Conservation (phyloP, 53 echinoderm and acorn worm genomes). For the Echinometra lucunter region DNA sequence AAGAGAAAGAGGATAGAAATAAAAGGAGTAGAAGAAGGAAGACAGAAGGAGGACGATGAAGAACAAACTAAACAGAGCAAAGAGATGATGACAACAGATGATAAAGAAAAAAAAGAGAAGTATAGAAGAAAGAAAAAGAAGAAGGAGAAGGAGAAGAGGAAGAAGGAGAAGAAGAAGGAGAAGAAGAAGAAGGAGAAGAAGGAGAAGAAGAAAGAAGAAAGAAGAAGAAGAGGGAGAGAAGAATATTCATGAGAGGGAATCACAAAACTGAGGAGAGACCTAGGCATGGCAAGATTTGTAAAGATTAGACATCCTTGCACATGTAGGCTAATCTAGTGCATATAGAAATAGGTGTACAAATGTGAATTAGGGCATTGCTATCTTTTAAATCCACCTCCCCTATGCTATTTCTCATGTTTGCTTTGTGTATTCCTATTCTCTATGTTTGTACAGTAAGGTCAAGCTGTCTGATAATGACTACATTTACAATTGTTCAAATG, state of each 20-base stretch:
- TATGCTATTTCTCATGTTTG: constrained; percentile 24
- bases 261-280: not conserved
- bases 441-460: constrained; percentile 20
- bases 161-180: not conserved
- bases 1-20: not conserved
- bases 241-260: not conserved
- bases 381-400: not conserved
- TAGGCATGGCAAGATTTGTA: not conserved
- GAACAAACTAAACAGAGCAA: not conserved
- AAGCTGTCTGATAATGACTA: not conserved
- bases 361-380: constrained; percentile 1
- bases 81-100: not conserved
- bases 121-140: not conserved
- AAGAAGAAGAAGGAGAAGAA: not conserved
- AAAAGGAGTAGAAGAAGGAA: not conserved
- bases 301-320: not conserved
- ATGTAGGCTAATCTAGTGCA: not conserved
- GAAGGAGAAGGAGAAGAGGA: not conserved
- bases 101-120: not conserved
- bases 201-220: not conserved
- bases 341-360: not conserved
- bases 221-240: not conserved
- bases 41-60: not conserved
- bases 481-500: constrained; percentile 9
- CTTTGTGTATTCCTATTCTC: not conserved